phyloP scores from a whole-genome alignment of 2,888 invertebrate species.

The Punctoribates punctum region DNA sequence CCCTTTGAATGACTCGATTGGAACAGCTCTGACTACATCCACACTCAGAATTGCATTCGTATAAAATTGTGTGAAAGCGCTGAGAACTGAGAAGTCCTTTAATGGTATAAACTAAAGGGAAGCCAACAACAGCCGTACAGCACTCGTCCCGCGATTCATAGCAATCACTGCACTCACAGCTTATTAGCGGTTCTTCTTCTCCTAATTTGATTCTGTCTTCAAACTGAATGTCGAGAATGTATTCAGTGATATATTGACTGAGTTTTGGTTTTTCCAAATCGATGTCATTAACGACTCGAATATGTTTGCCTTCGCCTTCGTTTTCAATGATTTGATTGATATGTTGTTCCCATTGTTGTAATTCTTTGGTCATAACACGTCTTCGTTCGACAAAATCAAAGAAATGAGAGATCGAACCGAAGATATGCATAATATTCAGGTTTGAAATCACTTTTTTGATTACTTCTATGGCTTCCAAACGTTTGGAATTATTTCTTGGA shows the following conservation, averaged over 20 bases:
- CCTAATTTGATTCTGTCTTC: constrained; percentile 63
- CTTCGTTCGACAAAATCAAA: constrained; percentile 56
- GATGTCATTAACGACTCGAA: constrained; percentile 58
- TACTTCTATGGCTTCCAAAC: neutral
- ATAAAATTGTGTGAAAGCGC: constrained; percentile 76
- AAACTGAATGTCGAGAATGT: constrained; percentile 67
- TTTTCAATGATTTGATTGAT: constrained; percentile 60
- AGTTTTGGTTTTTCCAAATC: constrained; percentile 71
- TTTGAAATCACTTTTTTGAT: constrained; percentile 6
- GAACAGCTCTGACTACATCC: constrained; percentile 70
- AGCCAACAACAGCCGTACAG: constrained; percentile 62
- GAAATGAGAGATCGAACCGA: constrained; percentile 31
- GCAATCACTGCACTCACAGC: constrained; percentile 68
- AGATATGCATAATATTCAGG: neutral
- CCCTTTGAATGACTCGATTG: constrained; percentile 88
- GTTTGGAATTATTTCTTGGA: neutral
- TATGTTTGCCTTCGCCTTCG: constrained; percentile 4
- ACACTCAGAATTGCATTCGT: constrained; percentile 87
- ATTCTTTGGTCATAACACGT: constrained; percentile 61
- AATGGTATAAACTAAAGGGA: constrained; percentile 66
- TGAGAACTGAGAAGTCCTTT: constrained; percentile 63
- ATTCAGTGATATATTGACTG: constrained; percentile 74
- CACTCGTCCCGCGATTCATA: constrained; percentile 58
- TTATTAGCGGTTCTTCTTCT: constrained; percentile 72
- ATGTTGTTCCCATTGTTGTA: constrained; percentile 70